A percentile compares a stretch with the other conserved stretches of the same genome.
These are phyloP conservation scores for Salvelinus sp. DNA, from an alignment of 2,113 vertebrate genomes.

Conservation along the genomic window DNA sequence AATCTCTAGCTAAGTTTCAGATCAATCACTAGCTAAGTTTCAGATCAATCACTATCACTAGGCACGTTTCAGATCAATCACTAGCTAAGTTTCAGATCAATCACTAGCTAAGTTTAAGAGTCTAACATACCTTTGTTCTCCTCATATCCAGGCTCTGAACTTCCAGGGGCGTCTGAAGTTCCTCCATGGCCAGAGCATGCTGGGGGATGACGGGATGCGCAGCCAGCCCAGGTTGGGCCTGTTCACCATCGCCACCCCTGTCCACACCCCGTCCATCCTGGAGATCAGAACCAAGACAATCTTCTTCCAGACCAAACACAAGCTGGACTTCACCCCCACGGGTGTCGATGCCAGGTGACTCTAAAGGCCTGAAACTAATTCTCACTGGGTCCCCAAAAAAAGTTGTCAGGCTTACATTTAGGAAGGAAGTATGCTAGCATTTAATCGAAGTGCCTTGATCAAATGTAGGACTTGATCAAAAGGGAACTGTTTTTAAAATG, in stretches of 20 bases:
- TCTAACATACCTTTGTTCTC: no score
- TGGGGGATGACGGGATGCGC: constrained; percentile 45
- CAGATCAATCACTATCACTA: no score
- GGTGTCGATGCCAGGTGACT: constrained; percentile 71
- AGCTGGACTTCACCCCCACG: constrained; percentile 76
- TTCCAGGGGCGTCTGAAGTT: constrained; percentile 78
- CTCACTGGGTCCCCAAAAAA: no score
- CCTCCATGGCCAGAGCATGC: constrained; percentile 64
- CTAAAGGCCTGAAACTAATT: background rate
- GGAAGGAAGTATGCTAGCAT: no score
- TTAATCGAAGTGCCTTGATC: no score
- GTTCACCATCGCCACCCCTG: constrained; percentile 69
- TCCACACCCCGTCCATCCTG: constrained; percentile 71
- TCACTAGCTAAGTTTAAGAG: background rate
- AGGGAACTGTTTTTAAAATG: no score
- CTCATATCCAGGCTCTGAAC: constrained; percentile 65
- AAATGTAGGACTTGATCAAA: no score
- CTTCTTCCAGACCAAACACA: constrained; percentile 78
- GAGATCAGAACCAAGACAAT: constrained; percentile 74
- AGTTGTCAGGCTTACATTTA: no score
- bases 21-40: no score
- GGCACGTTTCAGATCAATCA: no score
- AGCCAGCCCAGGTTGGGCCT: constrained; percentile 65
- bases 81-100: no score
- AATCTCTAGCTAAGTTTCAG: no score